Evolutionary conservation across 2,888 invertebrate species (phyloP).

Genomic region (Mechanitis mazaeus): DNA sequence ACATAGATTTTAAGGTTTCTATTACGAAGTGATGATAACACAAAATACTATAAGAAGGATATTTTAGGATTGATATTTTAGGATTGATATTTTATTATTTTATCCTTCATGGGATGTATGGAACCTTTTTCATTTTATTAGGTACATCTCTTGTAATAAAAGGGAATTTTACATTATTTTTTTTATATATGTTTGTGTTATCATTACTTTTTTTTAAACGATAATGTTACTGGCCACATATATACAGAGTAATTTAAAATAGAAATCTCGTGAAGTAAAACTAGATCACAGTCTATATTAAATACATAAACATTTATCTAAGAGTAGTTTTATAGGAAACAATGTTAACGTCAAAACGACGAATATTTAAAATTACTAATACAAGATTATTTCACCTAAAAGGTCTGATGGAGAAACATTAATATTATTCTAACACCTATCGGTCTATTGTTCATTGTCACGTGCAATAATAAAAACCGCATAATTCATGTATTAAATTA

Average conservation of each 20-base stretch:
- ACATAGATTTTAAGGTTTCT: background rate
- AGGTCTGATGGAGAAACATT: slow-evolving; percentile 20
- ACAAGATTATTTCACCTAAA: slow-evolving; percentile 30
- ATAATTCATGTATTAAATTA: background rate
- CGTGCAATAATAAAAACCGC: slow-evolving; percentile 3
- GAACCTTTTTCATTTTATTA: too few relatives aligned
- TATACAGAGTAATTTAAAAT: slow-evolving; percentile 56
- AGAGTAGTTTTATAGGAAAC: slow-evolving; percentile 53
- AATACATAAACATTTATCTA: slow-evolving; percentile 68
- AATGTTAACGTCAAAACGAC: slow-evolving; percentile 53
- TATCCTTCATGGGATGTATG: too few relatives aligned
- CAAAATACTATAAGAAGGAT: background rate
- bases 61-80: too few relatives aligned
- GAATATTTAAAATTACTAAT: slow-evolving; percentile 39
- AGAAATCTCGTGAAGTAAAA: slow-evolving; percentile 70
- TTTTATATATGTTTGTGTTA: background rate
- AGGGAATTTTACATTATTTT: background rate
- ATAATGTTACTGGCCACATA: slow-evolving; percentile 25
- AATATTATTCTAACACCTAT: background rate
- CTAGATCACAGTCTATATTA: slow-evolving; percentile 76
- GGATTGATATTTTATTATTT: too few relatives aligned
- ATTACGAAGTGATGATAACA: slow-evolving; percentile 4
- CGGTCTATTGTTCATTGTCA: slow-evolving; percentile 2
- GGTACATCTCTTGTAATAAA: background rate
- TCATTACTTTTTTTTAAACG: slow-evolving; percentile 8